Base-by-base conservation (phyloP, 2,888 invertebrate species). In the Cephus runcator region DNA sequence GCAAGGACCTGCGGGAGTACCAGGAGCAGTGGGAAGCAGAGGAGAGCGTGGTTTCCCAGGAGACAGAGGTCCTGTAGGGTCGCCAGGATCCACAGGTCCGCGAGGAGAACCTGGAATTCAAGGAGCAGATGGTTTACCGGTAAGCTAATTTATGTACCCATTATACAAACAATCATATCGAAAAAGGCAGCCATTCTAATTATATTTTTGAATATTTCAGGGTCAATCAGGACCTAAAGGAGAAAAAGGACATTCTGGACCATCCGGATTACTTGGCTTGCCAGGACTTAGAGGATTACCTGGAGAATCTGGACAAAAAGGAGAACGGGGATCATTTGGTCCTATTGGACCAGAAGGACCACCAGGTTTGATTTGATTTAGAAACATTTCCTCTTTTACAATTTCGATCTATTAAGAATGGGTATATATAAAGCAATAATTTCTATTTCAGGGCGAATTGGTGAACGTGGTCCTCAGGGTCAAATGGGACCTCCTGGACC, bases 391-490 rank as follows among this genome's bases (percentile, higher is more conserved):
- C 71, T n/a, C n/a, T 34, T 15, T 71, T 79, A 3, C 31, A 23
- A 71, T n/a, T 71, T 71, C 12, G 31, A 30, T 56, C 2, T 23
- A 56, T 23, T 9, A 34, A 71, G 33, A 12, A 71, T 71, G 9
- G n/a, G 0, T n/a, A 71, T 71, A 36, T 9, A n/a, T 69, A 33
- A 33, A 69, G 75, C 79, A 77, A 31, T 69, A 56, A 35, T 73
- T 68, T 31, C n/a, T 78, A 35, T 80, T 12, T 79, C 84, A 93
- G 95, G 95, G 76, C 93, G 94, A 79, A 94, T 93, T 90, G 96
- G 97, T 81, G 96, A 96, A 87, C 94, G 96, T 88, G 97, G 97
- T 0, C 94, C 93, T 0, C 95, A 95, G 89, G 97, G 97, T n/a
- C 93, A 94, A 30, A 91, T 95, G 34, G 97, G 97, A 4, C 94